Percentiles rank a stretch among this genome's conserved stretches.
Conservation (phyloP, 2,888 invertebrate species). For the Eupithecia subfuscata region DNA sequence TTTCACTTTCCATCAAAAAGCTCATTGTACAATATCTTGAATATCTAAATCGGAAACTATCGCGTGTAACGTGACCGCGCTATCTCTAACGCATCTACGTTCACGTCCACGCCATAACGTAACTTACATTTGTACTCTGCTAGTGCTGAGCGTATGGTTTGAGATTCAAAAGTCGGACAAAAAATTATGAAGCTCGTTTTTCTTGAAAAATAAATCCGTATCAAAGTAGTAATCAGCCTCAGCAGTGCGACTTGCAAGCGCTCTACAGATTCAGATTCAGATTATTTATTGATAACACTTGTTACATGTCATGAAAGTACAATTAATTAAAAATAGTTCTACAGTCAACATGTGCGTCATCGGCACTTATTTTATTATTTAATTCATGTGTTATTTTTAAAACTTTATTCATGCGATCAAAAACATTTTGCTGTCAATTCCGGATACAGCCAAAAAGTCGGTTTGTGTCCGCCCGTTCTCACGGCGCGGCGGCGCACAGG, state of each 20-base stretch:
- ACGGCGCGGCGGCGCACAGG: conserved; percentile 32
- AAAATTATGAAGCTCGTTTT: neutral
- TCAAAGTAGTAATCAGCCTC: neutral
- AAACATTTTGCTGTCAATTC: neutral
- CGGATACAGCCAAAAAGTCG: neutral
- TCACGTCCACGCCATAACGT: conserved; percentile 22
- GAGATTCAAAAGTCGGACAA: conserved; percentile 9
- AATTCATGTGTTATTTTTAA: neutral
- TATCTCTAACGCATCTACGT: conserved; percentile 31
- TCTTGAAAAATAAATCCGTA: no score
- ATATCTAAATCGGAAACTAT: conserved; percentile 16
- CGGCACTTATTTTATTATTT: neutral
- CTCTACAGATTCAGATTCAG: neutral
- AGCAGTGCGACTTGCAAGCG: neutral
- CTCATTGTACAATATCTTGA: conserved; percentile 3
- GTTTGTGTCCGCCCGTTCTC: conserved; percentile 12
- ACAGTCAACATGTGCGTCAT: neutral
- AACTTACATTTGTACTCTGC: conserved; percentile 22
- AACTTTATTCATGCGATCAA: neutral
- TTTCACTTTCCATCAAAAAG: conserved; percentile 14
- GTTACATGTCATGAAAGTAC: no score
- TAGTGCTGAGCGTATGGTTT: neutral
- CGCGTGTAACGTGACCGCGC: conserved; percentile 17
- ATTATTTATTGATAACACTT: no score
- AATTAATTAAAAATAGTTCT: no score